Conservation (phyloP, 1,140 invertebrate species). For the Meteorus sp. region DNA sequence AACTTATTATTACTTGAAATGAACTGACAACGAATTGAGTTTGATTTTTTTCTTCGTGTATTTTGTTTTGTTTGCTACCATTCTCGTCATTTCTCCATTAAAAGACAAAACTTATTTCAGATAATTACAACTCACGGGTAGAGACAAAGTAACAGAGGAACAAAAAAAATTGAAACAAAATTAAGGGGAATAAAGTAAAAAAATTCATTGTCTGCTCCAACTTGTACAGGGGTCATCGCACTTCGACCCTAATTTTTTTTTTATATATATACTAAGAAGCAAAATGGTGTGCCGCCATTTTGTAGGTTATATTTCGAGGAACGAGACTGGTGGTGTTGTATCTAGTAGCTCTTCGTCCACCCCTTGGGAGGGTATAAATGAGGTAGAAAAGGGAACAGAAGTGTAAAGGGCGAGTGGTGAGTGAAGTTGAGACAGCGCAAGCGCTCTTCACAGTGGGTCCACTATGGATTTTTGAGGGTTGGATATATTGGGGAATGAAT, state of each 20-base stretch:
- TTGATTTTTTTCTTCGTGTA: not conserved
- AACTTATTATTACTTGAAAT: not conserved
- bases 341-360: too few relatives aligned
- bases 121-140: slow-evolving; percentile 5
- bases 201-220: not conserved
- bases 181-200: not conserved
- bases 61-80: too few relatives aligned
- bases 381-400: not conserved
- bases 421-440: slow-evolving; percentile 32
- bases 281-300: slow-evolving; percentile 39
- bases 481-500: slow-evolving; percentile 38
- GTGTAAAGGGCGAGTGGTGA: not conserved
- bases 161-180: not conserved
- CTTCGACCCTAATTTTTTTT: slow-evolving; percentile 31
- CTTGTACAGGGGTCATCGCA: slow-evolving; percentile 12
- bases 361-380: not conserved
- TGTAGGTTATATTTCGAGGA: slow-evolving; percentile 37
- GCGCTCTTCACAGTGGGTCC: slow-evolving; percentile 43
- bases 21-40: not conserved
- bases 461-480: slow-evolving; percentile 50
- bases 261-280: slow-evolving; percentile 15
- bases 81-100: not conserved
- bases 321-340: too few relatives aligned
- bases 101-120: not conserved
- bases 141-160: not conserved